phyloP scores from a whole-genome alignment of 2,113 vertebrate genomes.

The Saimiri boliviensis region DNA sequence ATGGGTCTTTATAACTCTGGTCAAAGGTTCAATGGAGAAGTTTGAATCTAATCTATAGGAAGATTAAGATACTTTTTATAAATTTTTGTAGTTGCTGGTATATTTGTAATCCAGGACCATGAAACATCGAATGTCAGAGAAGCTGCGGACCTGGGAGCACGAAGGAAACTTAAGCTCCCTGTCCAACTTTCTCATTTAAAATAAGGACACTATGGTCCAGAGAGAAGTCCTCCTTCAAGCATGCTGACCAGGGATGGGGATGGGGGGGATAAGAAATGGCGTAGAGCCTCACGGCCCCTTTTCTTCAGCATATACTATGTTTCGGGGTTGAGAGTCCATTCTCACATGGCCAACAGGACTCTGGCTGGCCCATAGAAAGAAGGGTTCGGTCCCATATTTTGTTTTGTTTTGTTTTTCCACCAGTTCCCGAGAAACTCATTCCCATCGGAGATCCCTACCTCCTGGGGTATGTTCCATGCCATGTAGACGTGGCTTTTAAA shows the following conservation, averaged over 20 bases:
- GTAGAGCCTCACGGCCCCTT: not conserved
- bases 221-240: not conserved
- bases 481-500: slow-evolving; percentile 99
- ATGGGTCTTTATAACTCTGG: not conserved
- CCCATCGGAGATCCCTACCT: slow-evolving; percentile 85
- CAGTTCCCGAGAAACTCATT: not conserved
- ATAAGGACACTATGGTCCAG: not conserved
- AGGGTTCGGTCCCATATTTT: not conserved
- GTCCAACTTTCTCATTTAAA: not conserved
- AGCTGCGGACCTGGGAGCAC: not conserved
- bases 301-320: not conserved
- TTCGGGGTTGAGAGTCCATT: not conserved
- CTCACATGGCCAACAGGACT: not conserved
- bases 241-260: rapidly evolving
- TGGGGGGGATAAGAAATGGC: not conserved
- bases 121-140: not conserved
- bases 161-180: not conserved
- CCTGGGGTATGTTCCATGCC: slow-evolving; percentile 98
- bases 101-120: not conserved
- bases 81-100: not conserved
- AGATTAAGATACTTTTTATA: not conserved
- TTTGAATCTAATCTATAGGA: not conserved
- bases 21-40: not conserved
- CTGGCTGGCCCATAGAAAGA: not conserved
- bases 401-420: not conserved